A percentile compares a stretch with the other conserved stretches of the same genome.
phyloP scores from a whole-genome alignment of 2,113 vertebrate genomes.

The Eulemur rufifrons region DNA sequence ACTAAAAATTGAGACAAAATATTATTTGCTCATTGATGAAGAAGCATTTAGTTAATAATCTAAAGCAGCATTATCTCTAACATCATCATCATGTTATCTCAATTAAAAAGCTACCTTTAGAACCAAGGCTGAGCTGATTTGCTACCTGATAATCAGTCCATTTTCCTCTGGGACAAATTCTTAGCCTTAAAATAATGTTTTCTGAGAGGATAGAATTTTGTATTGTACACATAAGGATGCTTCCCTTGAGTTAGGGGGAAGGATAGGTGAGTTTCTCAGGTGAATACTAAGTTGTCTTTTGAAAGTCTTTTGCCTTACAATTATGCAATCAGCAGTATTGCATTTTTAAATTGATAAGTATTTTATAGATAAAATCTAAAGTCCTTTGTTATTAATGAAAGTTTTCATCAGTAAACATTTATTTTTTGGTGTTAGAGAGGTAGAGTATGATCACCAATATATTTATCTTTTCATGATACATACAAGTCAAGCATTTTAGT shows the following conservation, averaged over 20 bases:
- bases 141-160: background rate
- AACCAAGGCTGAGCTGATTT: background rate
- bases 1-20: background rate
- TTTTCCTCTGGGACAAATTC: background rate
- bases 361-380: constrained; percentile 1
- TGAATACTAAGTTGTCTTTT: background rate
- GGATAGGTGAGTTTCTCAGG: background rate
- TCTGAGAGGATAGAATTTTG: background rate
- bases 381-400: background rate
- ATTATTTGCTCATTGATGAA: background rate
- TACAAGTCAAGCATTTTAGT: background rate
- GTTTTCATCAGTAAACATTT: background rate
- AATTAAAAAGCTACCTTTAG: background rate
- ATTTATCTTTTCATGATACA: background rate
- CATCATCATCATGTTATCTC: background rate
- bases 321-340: background rate
- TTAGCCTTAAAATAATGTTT: background rate
- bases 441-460: background rate
- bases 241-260: background rate
- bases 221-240: background rate
- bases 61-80: background rate
- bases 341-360: background rate
- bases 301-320: background rate
- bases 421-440: background rate
- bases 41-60: background rate